A percentile compares a stretch with the other conserved stretches of the same genome.
These are phyloP conservation scores for Grallaria varia DNA, from an alignment of 2,113 vertebrate species.

Conservation along the genomic window DNA sequence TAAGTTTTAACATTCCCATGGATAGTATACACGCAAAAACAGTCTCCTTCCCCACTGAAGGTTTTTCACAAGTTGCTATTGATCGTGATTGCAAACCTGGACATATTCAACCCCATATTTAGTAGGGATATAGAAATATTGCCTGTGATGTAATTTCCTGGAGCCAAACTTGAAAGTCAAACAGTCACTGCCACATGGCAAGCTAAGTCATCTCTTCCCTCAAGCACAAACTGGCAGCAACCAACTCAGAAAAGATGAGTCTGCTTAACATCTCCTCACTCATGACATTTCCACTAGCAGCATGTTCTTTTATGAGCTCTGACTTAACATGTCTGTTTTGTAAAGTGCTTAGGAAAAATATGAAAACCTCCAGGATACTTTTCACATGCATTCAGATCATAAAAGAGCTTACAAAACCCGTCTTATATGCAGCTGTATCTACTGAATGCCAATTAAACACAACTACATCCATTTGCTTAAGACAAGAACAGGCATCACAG, in stretches of 20 bases:
- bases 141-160: not conserved
- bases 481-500: not conserved
- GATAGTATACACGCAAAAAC: not conserved
- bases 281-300: not conserved
- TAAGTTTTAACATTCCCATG: not conserved
- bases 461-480: not conserved
- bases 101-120: not conserved
- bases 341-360: not conserved
- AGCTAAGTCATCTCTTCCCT: not conserved
- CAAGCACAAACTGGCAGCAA: not conserved
- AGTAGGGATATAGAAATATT: not conserved
- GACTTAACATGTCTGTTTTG: not conserved
- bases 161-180: not conserved
- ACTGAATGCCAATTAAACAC: not conserved
- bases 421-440: not conserved
- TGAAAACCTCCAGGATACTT: not conserved
- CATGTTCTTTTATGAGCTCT: not conserved
- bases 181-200: not conserved
- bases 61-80: not conserved
- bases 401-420: not conserved
- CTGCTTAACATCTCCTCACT: not conserved
- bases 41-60: not conserved
- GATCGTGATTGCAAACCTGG: not conserved
- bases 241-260: not conserved
- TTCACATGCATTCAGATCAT: not conserved